Conservation (phyloP, 2,797 vertebrate species). For the Peromyscus attwateri region DNA sequence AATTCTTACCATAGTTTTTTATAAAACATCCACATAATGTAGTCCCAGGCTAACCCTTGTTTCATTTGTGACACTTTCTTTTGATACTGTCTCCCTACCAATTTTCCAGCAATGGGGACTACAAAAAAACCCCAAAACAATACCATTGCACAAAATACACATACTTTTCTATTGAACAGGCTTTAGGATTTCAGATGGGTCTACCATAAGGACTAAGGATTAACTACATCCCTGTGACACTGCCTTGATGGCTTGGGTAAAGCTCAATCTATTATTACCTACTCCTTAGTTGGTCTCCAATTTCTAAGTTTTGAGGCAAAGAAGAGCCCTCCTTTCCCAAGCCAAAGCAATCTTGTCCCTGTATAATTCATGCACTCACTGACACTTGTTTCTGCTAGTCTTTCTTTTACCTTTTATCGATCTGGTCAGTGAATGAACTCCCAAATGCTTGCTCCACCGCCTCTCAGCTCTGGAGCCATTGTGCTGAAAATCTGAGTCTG, state of each 20-base stretch:
- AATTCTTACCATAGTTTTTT: neutral
- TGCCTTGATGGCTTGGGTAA: neutral
- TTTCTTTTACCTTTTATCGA: neutral
- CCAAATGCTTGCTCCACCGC: neutral
- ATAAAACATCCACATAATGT: neutral
- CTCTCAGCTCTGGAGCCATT: neutral
- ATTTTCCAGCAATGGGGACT: neutral
- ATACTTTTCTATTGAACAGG: neutral
- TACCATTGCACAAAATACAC: neutral
- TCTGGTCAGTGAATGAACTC: neutral
- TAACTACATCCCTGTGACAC: neutral
- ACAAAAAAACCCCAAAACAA: neutral
- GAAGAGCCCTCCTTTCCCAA: constrained; percentile 5
- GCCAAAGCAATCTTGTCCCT: neutral
- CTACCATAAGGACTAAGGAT: neutral
- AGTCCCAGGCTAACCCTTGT: neutral
- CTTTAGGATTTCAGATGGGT: neutral
- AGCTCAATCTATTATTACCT: neutral
- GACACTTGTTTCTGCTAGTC: neutral
- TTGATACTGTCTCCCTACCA: neutral
- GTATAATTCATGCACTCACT: neutral
- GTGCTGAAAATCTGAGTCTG: neutral
- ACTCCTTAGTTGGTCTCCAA: neutral
- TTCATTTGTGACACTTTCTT: no score
- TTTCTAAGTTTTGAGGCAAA: neutral